A percentile compares a stretch with the other conserved stretches of the same genome.
Conservation (phyloP, 2,888 invertebrate genomes). For the Oscheius sp. region DNA sequence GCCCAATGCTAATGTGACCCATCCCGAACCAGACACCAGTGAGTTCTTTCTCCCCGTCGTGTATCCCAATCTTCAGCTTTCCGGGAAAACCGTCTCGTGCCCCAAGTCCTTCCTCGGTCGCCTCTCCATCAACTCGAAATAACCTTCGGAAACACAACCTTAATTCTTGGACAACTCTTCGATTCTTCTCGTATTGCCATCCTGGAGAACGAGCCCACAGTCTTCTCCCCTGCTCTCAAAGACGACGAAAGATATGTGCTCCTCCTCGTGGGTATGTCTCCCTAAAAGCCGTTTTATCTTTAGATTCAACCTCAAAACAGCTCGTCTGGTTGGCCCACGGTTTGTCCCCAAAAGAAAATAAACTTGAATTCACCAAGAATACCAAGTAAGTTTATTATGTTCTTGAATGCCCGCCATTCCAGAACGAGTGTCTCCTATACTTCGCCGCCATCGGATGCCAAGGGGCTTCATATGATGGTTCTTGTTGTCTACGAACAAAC, state of each 20-base stretch:
- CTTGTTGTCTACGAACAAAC: conserved; percentile 48
- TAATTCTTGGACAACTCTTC: conserved; percentile 49
- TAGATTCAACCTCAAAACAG: conserved; percentile 19
- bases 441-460: conserved; percentile 1
- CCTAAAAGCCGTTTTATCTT: background rate
- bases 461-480: conserved; percentile 44
- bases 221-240: conserved; percentile 41
- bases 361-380: background rate
- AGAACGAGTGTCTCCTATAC: conserved; percentile 12
- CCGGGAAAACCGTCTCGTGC: conserved; percentile 55
- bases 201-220: conserved; percentile 43
- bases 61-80: conserved; percentile 43
- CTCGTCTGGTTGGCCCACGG: conserved; percentile 3
- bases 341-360: background rate
- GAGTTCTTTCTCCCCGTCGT: background rate
- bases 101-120: conserved; percentile 46
- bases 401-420: background rate
- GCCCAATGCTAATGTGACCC: conserved; percentile 45
- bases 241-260: conserved; percentile 51
- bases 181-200: conserved; percentile 39
- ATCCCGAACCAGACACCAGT: conserved; percentile 55
- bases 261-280: conserved; percentile 45
- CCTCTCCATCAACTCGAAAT: conserved; percentile 43
- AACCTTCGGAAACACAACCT: conserved; percentile 40
- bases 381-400: background rate